Evolutionary conservation across 2,888 invertebrate species (phyloP), one percentile per base, ranked within the genome.

Genomic region (Tetropium fuscum): DNA sequence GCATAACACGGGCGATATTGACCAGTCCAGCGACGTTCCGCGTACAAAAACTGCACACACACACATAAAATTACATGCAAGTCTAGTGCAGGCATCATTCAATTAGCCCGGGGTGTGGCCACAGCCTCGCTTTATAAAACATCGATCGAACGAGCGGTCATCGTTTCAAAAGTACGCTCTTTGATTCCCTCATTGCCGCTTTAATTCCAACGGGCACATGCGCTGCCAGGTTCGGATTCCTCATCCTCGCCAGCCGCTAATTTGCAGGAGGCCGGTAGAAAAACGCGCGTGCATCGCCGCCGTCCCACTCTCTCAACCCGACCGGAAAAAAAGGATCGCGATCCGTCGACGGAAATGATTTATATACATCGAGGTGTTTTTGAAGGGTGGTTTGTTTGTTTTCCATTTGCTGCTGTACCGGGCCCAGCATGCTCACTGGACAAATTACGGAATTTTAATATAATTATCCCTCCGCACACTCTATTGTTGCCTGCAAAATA

Each of bases 61-160:
- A 68, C 68, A 69, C 64, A 66, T 70, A 71, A 70, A 73, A 72
- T 73, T 74, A 70, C 71, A 73, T 76, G 74, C 75, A 75, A 77
- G 79, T 79, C 78, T 78, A 78, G 76, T 78, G 78, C 78, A 77
- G 79, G 79, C 79, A 80, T 80, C 80, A 81, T 81, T 81, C 80
- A 81, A 81, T 81, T 81, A 81, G 79, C 74, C 76, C 78, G 78
- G 81, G 81, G 81, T 81, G 81, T 81, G 81, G 81, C 80, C 80
- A 80, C 78, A 75, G 76, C 77, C 70, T 74, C 75, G 76, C 80
- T 79, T 78, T 81, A 81, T 81, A 82, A 82, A 82, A 82, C 82
- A 82, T 82, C 81, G 82, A 82, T 82, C 82, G 82, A 80, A 80
- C 81, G 77, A 81, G 79, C 81, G 82, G 81, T 81, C 82, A 82